phyloP scores from a whole-genome alignment of 1,140 invertebrate genomes.

The Sipha flava region DNA sequence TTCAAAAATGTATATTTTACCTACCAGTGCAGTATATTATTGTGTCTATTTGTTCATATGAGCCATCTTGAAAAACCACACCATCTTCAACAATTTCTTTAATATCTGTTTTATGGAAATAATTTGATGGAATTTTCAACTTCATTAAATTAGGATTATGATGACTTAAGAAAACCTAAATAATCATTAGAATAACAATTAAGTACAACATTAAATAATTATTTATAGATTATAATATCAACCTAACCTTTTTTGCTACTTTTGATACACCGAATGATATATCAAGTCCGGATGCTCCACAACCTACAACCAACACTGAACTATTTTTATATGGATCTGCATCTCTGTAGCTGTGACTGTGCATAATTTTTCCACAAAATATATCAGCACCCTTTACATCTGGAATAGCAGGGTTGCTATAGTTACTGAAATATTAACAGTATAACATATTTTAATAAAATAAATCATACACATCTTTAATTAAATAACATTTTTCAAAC shows the following conservation, averaged over 20 bases:
- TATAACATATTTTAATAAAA: no score
- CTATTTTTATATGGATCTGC: constrained; percentile 58
- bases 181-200: neutral
- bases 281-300: constrained; percentile 71
- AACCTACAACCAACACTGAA: constrained; percentile 70
- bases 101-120: constrained; percentile 57
- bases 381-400: constrained; percentile 52
- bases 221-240: constrained; percentile 20
- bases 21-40: constrained; percentile 57
- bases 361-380: constrained; percentile 62
- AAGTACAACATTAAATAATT: constrained; percentile 40
- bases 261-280: constrained; percentile 53
- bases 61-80: constrained; percentile 54
- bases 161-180: constrained; percentile 52
- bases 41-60: constrained; percentile 53
- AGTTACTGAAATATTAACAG: constrained; percentile 46
- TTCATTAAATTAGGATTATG: constrained; percentile 52
- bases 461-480: no score
- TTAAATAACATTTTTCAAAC: no score
- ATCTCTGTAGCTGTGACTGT: constrained; percentile 78
- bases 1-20: neutral
- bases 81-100: constrained; percentile 47
- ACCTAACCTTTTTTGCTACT: constrained; percentile 51
- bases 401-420: constrained; percentile 57
- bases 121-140: constrained; percentile 56